Evolutionary conservation across 2,113 vertebrate genomes (phyloP).

Genomic region (Vanacampus margaritifer): DNA sequence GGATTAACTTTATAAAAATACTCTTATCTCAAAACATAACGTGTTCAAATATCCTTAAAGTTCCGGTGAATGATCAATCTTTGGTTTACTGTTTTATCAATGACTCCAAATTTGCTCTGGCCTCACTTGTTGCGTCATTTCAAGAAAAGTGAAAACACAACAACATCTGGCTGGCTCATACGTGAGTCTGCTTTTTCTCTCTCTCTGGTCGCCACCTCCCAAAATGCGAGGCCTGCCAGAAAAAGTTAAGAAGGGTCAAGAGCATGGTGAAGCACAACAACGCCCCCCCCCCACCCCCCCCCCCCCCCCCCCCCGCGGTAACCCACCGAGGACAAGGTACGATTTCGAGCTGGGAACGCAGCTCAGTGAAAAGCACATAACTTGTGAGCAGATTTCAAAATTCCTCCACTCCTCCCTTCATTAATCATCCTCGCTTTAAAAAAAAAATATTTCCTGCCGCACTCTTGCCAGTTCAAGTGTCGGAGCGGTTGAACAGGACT

Average conservation of each 20-base stretch:
- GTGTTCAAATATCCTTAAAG: no score
- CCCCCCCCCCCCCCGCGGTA: no score
- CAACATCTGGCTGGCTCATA: neutral
- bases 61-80: no score
- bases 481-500: conserved; percentile 9
- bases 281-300: no score
- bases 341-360: neutral
- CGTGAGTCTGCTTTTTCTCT: conserved; percentile 2
- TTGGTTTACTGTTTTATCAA: neutral
- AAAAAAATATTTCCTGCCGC: neutral
- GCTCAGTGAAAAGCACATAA: neutral
- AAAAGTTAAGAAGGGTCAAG: conserved; percentile 55
- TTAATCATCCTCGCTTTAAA: neutral
- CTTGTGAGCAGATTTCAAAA: neutral
- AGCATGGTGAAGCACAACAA: conserved; percentile 36
- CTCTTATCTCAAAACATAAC: no score
- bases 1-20: neutral
- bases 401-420: neutral
- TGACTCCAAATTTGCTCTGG: neutral
- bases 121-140: neutral
- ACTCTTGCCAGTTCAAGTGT: neutral
- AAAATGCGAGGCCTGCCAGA: conserved; percentile 38
- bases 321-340: conserved; percentile 2
- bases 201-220: conserved; percentile 29
- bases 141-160: neutral